phyloP scores from a whole-genome alignment of 2,888 invertebrate genomes.

The Pterobdella sp. region DNA sequence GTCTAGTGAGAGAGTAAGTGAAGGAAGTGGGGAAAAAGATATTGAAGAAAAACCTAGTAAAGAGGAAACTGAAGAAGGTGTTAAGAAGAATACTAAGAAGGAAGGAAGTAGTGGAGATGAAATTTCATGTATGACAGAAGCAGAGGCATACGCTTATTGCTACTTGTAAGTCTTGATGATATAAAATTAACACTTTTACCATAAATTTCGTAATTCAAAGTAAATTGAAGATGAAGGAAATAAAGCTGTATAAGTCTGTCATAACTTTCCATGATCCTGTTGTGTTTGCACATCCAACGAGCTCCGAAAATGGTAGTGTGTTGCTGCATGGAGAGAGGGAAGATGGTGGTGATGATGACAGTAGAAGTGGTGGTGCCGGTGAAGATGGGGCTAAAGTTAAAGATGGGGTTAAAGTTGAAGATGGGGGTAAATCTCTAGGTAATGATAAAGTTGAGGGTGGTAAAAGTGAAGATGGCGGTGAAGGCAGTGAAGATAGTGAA shows the following conservation, averaged over 20 bases:
- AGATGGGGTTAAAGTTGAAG: background rate
- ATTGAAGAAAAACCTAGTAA: background rate
- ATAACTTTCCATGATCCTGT: too few relatives aligned
- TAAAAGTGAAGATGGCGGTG: background rate
- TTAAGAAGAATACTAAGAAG: background rate
- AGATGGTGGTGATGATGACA: background rate
- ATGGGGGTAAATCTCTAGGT: background rate
- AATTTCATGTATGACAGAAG: background rate
- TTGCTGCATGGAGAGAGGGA: background rate
- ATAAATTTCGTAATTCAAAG: background rate
- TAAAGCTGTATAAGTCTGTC: background rate
- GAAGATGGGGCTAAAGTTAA: background rate
- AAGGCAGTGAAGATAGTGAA: background rate
- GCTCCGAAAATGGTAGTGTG: background rate
- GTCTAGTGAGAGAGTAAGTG: background rate
- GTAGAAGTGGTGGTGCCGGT: background rate
- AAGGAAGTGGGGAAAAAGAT: background rate
- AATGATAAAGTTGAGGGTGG: background rate
- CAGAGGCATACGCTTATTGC: background rate
- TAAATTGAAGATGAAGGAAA: background rate
- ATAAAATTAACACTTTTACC: too few relatives aligned
- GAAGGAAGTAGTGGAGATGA: background rate
- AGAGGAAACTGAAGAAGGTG: conserved; percentile 6
- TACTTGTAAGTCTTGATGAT: background rate
- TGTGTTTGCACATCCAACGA: background rate